Conservation (phyloP, 2,113 vertebrate species). For the Hippocampus zosterae region DNA sequence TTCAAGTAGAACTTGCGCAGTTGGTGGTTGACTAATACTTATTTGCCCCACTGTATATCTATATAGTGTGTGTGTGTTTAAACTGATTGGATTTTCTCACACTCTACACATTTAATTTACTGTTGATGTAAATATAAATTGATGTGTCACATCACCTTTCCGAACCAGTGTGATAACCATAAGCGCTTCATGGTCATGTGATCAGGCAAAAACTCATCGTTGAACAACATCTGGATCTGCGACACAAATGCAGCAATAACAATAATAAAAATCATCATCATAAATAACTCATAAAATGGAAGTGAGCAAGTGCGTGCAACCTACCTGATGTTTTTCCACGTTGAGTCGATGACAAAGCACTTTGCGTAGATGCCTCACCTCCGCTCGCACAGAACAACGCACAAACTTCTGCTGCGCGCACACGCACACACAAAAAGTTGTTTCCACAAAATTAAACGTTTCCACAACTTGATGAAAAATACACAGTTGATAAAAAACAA, state of each 20-base stretch:
- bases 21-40: no score
- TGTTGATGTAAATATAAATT: background rate
- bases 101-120: no score
- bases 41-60: no score
- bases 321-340: constrained; percentile 84
- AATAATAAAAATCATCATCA: background rate
- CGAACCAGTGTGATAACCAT: constrained; percentile 80
- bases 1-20: no score
- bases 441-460: background rate
- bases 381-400: constrained; percentile 88
- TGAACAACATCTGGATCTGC: constrained; percentile 80
- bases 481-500: no score
- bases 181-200: constrained; percentile 81
- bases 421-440: background rate
- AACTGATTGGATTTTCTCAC: no score
- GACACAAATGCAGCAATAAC: background rate
- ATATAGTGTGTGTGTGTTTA: no score
- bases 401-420: constrained; percentile 87
- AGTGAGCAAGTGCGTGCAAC: constrained; percentile 6
- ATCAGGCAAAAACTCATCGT: constrained; percentile 78
- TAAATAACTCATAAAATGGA: background rate
- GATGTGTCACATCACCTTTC: constrained; percentile 63
- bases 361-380: constrained; percentile 88
- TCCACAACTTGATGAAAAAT: background rate
- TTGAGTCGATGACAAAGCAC: constrained; percentile 88